A percentile compares a stretch with the other conserved stretches of the same genome.
phyloP scores from a whole-genome alignment of 2,888 invertebrate species.

The Trissonchulus latispiculum region DNA sequence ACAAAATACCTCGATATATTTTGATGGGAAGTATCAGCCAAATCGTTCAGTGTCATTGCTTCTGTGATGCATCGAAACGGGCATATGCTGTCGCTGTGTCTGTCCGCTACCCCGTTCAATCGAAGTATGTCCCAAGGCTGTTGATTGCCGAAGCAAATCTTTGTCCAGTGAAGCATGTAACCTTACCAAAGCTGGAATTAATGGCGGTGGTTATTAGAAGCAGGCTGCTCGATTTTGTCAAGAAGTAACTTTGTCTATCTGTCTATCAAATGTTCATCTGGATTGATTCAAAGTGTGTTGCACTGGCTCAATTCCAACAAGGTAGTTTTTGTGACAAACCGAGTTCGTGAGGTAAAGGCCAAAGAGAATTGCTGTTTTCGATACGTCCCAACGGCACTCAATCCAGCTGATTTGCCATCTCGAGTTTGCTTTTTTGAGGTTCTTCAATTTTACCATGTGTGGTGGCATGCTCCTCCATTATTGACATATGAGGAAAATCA shows the following conservation, averaged over 20 bases:
- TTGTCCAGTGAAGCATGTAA: conserved; percentile 29
- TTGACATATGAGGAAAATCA: too few species aligned
- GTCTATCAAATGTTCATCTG: conserved; percentile 24
- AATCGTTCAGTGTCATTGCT: conserved; percentile 1
- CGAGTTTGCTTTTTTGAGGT: conserved; percentile 26
- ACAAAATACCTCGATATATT: too few species aligned
- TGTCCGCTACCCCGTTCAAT: conserved; percentile 21
- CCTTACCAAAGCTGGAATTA: conserved; percentile 29
- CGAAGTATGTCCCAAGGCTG: too few species aligned
- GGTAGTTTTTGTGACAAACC: conserved; percentile 28
- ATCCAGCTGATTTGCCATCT: conserved; percentile 31
- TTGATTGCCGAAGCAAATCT: conserved; percentile 29
- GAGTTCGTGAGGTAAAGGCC: conserved; percentile 28
- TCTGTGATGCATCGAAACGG: conserved; percentile 31
- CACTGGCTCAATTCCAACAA: conserved; percentile 27
- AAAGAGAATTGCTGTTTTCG: conserved; percentile 24
- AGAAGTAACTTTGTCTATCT: conserved; percentile 28
- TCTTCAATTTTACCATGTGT: conserved; percentile 22
- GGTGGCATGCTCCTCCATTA: conserved; percentile 32
- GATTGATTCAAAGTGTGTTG: conserved; percentile 29
- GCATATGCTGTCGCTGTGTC: conserved; percentile 31
- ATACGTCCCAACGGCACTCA: conserved; percentile 28
- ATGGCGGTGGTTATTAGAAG: conserved; percentile 20
- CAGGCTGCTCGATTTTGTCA: conserved; percentile 22
- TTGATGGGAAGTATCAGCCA: too few species aligned